Evolutionary conservation across 2,888 invertebrate species (phyloP), one percentile per base, ranked within the genome.

Genomic region (Cerastis rubricosa): DNA sequence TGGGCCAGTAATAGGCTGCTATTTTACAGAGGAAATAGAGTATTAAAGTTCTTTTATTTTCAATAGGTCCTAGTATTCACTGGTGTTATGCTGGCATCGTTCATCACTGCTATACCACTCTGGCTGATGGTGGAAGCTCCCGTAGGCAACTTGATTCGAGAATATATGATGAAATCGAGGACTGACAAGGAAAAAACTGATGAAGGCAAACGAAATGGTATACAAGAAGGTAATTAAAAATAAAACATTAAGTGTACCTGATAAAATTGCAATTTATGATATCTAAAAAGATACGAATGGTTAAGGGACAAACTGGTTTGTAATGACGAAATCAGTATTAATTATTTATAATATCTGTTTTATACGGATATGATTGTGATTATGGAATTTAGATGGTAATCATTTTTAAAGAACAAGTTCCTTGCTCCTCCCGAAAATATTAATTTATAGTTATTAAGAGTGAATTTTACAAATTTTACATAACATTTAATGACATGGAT

Each of bases 101-200:
- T 76, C 25, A 12, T 76, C 19, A 12, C 75, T 47, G 64, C 76
- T 25, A 0, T 76, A 25, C 75, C 75, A 17, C 40, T 76, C 1
- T 76, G 29, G 19, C 22, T 76, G 47, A n/a, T 76, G 35, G 76
- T 76, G 61, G 75, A 76, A 54, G 75, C 76, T 47, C 76, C 75
- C 2, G 22, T 19, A 5, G 76, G 76, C 35, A 76, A 76, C 25
- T 11, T 76, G 40, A 57, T 76, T 8, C 54, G 54, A 25, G 51
- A 64, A 22, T 76, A 45, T 29, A 14, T 76, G 5, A 47, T 22
- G 12, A 54, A 54, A n/a, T 17, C 40, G n/a, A 74, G n/a, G 49
- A 61, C 5, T 22, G 3, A 12, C 3, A 43, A 11, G 0, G 14
- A 64, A 12, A 64, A 76, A n/a, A 6, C 6, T 47, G 51, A 64